phyloP scores from a whole-genome alignment of 2,113 vertebrate species.

The Mobula birostris region DNA sequence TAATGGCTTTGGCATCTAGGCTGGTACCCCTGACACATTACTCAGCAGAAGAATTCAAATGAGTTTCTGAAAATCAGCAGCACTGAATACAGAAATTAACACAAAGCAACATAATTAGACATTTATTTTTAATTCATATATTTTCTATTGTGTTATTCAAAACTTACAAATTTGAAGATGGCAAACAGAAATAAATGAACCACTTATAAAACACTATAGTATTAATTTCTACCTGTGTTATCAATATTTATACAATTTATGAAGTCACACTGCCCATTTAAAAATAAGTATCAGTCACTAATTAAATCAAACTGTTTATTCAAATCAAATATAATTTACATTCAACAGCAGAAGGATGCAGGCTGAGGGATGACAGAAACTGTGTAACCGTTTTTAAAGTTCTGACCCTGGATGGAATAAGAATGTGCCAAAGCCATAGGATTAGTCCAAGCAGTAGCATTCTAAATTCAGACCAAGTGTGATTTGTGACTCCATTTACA shows the following conservation, averaged over 20 bases:
- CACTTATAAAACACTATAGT: neutral
- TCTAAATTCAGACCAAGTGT: conserved; percentile 29
- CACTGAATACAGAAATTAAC: conserved; percentile 93
- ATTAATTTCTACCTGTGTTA: neutral
- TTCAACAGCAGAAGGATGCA: neutral
- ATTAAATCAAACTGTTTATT: neutral
- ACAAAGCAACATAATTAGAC: conserved; percentile 94
- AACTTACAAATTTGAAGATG: neutral
- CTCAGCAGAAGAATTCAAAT: conserved; percentile 93
- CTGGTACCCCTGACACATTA: conserved; percentile 89
- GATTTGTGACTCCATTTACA: conserved; percentile 17
- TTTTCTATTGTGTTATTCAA: neutral
- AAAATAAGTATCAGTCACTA: neutral
- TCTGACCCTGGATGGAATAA: neutral
- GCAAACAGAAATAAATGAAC: neutral
- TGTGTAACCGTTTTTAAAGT: neutral
- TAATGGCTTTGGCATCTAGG: conserved; percentile 95
- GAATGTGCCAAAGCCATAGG: neutral
- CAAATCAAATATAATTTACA: neutral
- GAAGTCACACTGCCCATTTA: neutral
- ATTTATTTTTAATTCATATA: conserved; percentile 96
- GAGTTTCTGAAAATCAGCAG: conserved; percentile 97
- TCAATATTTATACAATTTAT: neutral
- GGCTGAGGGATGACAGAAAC: neutral
- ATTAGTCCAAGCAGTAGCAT: neutral